A percentile compares a stretch with the other conserved stretches of the same genome.
Conservation (phyloP, 1,140 invertebrate species). For the Dendroctonus valens region DNA sequence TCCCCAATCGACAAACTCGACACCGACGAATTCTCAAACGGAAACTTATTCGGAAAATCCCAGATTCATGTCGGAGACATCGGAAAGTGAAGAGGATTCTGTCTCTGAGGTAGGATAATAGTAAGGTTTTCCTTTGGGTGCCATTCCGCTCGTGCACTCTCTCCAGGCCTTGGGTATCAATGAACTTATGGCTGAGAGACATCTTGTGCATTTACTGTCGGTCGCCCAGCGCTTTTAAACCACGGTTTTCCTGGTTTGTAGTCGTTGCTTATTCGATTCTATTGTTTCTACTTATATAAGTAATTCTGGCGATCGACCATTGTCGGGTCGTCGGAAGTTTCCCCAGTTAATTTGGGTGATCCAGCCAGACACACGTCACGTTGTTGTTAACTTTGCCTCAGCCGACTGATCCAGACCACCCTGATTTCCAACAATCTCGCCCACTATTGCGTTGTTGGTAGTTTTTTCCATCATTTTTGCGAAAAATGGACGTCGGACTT, state of each 20-base stretch:
- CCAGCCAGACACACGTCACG: conserved; percentile 33
- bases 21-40: conserved; percentile 73
- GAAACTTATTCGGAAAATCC: conserved; percentile 76
- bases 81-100: conserved; percentile 89
- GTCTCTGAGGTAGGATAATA: conserved; percentile 76
- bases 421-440: background rate
- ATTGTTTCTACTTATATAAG: conserved; percentile 30
- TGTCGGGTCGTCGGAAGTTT: conserved; percentile 25
- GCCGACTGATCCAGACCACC: background rate
- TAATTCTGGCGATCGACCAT: conserved; percentile 14
- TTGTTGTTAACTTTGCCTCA: conserved; percentile 24
- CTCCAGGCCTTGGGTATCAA: conserved; percentile 48
- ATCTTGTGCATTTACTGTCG: conserved; percentile 48
- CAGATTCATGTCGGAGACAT: conserved; percentile 84
- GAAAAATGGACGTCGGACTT: conserved; percentile 15
- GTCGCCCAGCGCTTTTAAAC: conserved; percentile 32
- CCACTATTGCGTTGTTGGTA: background rate
- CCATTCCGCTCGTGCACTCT: conserved; percentile 15
- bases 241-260: background rate
- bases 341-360: conserved; percentile 26
- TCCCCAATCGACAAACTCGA: conserved; percentile 62
- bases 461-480: background rate
- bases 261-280: background rate
- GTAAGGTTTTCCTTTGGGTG: conserved; percentile 5
- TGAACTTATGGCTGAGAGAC: conserved; percentile 50